These are phyloP conservation scores for Synanthedon formicaeformis DNA, from an alignment of 2,888 invertebrate genomes.

Conservation along the genomic window DNA sequence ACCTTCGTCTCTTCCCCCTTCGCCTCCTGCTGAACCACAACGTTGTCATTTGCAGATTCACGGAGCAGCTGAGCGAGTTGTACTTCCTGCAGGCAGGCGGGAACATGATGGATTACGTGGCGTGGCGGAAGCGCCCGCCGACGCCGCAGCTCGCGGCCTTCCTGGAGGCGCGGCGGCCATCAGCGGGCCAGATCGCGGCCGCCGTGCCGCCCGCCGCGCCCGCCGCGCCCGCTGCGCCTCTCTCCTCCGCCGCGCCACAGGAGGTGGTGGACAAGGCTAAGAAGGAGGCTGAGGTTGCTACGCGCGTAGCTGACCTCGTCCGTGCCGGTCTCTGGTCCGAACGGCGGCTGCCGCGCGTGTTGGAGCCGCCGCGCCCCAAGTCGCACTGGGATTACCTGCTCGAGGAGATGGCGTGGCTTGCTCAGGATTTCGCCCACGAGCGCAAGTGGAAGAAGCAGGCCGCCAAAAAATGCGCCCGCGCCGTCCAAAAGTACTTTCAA, in stretches of 20 bases:
- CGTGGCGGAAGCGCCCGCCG: constrained; percentile 86
- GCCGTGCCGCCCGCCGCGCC: constrained; percentile 52
- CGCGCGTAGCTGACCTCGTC: constrained; percentile 90
- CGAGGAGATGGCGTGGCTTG: constrained; percentile 99
- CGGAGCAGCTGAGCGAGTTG: constrained; percentile 84
- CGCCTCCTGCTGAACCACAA: neutral
- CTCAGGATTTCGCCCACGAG: constrained; percentile 97
- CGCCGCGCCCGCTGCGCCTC: constrained; percentile 65
- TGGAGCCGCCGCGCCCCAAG: constrained; percentile 90
- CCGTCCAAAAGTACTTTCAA: constrained; percentile 92
- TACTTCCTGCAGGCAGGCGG: constrained; percentile 89
- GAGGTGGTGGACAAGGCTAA: constrained; percentile 57
- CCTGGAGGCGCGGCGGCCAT: constrained; percentile 78
- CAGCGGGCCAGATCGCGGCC: constrained; percentile 25
- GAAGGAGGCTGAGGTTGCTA: constrained; percentile 93
- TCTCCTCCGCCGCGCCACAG: constrained; percentile 50
- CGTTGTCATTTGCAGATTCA: constrained; percentile 58
- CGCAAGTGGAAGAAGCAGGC: constrained; percentile 97
- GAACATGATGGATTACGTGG: constrained; percentile 88
- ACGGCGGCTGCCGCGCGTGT: constrained; percentile 89
- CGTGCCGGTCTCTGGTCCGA: constrained; percentile 96
- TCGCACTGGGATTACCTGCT: constrained; percentile 98
- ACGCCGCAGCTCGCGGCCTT: constrained; percentile 80
- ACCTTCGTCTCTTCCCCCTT: no score
- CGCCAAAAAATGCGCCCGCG: constrained; percentile 91